Evolutionary conservation across 2,797 vertebrate genomes (phyloP), one percentile per base, ranked within the genome.

Genomic region (Nasua narica): DNA sequence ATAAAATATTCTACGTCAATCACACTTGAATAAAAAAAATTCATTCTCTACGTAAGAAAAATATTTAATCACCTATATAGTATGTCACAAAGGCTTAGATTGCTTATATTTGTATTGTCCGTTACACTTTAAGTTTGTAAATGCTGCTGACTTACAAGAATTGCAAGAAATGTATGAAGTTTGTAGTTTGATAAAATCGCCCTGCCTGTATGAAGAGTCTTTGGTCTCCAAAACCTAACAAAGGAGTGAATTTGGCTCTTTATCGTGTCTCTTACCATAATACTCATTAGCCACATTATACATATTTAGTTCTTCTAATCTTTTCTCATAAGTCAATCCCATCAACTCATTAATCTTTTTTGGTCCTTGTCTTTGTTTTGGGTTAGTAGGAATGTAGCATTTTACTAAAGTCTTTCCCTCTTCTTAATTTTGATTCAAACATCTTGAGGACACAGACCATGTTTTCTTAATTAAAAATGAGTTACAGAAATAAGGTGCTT

Each of bases 391-490:
- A 78, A 96, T 62, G 40, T 15, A 94, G 37, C 35, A 40, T 87
- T 40, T 72, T 76, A 92, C 48, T 50, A 58, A 96, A 92, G 15
- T 67, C 32, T 70, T 69, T 7, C 8, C 4, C n/a, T 69, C n/a
- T 46, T 94, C 50, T 95, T 92, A 40, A 79, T 92, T 93, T 95
- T 9, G 13, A 37, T 83, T 92, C 48, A 97, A 92, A 86, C 87
- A 85, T 93, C 81, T 87, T 88, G 50, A 94, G 54, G 93, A 58
- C 62, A 96, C 79, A 25, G 16, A 54, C 48, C 19, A 81, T 37
- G 29, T 78, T 95, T 92, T 85, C 69, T 86, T 43, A 94, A 81
- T 87, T 85, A 95, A 92, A 94, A 96, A 83, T 60, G 10, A 97
- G 69, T 89, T 54, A 70, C 27, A 91, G 87, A 86, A 90, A 78